Base-by-base conservation (phyloP, 2,797 vertebrate species). In the Gambusia yucatana region DNA sequence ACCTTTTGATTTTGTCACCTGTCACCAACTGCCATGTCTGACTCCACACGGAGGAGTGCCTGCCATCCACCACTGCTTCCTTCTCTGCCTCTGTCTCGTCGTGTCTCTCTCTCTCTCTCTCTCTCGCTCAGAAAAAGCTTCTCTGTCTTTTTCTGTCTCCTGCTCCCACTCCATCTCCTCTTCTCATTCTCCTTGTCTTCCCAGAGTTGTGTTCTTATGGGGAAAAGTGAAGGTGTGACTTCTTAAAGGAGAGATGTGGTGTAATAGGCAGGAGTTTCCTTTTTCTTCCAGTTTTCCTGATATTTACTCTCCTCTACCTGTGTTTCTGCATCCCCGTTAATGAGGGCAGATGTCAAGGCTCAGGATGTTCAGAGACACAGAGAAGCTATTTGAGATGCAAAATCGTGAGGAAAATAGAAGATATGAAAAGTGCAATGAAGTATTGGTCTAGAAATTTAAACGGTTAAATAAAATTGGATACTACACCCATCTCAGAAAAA, bases 1-100 rank as follows among this genome's bases (percentile, higher is more conserved):
- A 98, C 97, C 97, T 98, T 98, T 96, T 98, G 97, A 96, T 98
- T 97, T 97, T 96, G 97, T 97, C 97, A 97, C 97, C 97, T 96
- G 96, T 98, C 97, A 98, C 96, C 96, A 96, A 96, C 95, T 96
- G 95, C 96, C 88, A 97, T 94, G 96, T 95, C 93, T 94, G 94
- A 94, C 87, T 93, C 88, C 70, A 87, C 90, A 90, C 87, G 89
- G 92, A 96, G 93, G 92, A 91, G 92, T 86, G 90, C 90, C 94
- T 91, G 93, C 89, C 93, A 94, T 93, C 93, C 89, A 86, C 82
- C 85, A 79, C 92, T 84, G 87, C 91, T 82, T 91, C 84, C 87
- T 84, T 91, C 83, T 93, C 86, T 82, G 85, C 87, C 87, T 87
- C 91, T 74, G 47, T 89, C 90, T 90, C 85, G 87, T 88, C 86